Base-by-base conservation (phyloP, 2,888 invertebrate species). In the Ormyrus nitidulus region DNA sequence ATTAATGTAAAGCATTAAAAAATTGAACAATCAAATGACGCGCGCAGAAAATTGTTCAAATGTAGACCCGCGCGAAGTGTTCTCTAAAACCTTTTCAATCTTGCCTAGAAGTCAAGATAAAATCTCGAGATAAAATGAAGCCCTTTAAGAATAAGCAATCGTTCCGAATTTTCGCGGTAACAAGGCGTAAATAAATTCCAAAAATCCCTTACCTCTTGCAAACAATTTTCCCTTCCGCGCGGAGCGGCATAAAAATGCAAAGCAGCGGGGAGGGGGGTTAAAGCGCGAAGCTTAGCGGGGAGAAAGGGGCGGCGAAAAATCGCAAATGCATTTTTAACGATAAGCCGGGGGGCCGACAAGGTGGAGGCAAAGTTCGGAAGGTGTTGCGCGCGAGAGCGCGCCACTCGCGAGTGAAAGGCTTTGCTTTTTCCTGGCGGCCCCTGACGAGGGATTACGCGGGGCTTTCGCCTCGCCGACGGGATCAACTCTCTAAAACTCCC, bases 281-380 rank as follows among this genome's bases (percentile, higher is more conserved):
- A 34, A 34, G 34, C 34, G 34, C 34, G 34, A 34, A 34, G 34
- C 34, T 34, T 34, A 34, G 34, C 34, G 34, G 34, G 34, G 4
- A 4, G 4, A 34, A 34, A 4, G 34, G 34, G 34, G 34, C 34
- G 34, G 34, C 34, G 34, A 5, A 51, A 75, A 48, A 62, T 62
- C 7, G 48, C 53, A n/a, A 70, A 54, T 77, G 70, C 77, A 77
- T 71, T 77, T 71, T 77, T 77, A 71, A 77, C 77, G 65, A 65
- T 65, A 62, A 77, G 44, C 65, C 54, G 34, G 11, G 34, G 34
- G 34, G 34, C 49, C 6, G 19, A 44, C 53, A n/a, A 1, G 53
- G 34, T 46, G 56, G 58, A 64, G 68, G 10, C 34, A 72, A 78
- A 73, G 70, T 72, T 72, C 53, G 54, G 54, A 71, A 71, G 65